These are phyloP conservation scores for Diabrotica virgifera DNA, from an alignment of 1,140 invertebrate species.

Conservation along the genomic window DNA sequence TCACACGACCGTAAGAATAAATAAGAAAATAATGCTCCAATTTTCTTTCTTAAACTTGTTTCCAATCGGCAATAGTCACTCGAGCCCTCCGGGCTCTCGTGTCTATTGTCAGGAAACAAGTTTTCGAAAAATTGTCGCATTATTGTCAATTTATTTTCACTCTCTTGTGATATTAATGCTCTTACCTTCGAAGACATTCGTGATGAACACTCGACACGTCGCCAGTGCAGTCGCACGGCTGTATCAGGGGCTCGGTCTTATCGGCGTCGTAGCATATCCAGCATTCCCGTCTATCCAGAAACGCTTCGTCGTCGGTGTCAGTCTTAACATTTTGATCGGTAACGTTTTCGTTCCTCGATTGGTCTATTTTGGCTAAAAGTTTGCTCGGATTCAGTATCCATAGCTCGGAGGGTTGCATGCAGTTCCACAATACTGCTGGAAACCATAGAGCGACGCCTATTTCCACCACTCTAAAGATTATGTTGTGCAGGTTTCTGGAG, in stretches of 20 bases:
- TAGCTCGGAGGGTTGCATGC: slow-evolving; percentile 87
- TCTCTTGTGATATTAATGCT: too few relatives aligned
- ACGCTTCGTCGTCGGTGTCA: slow-evolving; percentile 48
- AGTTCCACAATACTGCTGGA: slow-evolving; percentile 93
- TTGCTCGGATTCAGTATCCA: slow-evolving; percentile 92
- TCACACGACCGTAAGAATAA: too few relatives aligned
- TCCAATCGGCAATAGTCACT: too few relatives aligned
- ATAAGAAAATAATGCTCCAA: too few relatives aligned
- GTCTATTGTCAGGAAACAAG: too few relatives aligned
- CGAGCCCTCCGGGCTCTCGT: too few relatives aligned
- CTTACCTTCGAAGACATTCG: slow-evolving; percentile 75
- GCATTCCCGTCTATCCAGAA: slow-evolving; percentile 66
- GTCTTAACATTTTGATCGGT: slow-evolving; percentile 3
- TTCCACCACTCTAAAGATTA: slow-evolving; percentile 87
- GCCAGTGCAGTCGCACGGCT: slow-evolving; percentile 86
- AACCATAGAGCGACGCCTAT: slow-evolving; percentile 94
- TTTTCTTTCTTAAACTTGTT: too few relatives aligned
- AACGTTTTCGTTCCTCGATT: slow-evolving; percentile 19
- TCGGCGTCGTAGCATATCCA: slow-evolving; percentile 92
- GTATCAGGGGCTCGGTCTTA: slow-evolving; percentile 76
- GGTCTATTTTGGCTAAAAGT: slow-evolving; percentile 64
- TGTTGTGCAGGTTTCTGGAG: slow-evolving; percentile 87
- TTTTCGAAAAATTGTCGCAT: too few relatives aligned
- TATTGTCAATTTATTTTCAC: too few relatives aligned
- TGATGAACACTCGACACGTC: slow-evolving; percentile 89